These are phyloP conservation scores for Andrena bucephala DNA, from an alignment of 2,888 invertebrate species.

Conservation along the genomic window DNA sequence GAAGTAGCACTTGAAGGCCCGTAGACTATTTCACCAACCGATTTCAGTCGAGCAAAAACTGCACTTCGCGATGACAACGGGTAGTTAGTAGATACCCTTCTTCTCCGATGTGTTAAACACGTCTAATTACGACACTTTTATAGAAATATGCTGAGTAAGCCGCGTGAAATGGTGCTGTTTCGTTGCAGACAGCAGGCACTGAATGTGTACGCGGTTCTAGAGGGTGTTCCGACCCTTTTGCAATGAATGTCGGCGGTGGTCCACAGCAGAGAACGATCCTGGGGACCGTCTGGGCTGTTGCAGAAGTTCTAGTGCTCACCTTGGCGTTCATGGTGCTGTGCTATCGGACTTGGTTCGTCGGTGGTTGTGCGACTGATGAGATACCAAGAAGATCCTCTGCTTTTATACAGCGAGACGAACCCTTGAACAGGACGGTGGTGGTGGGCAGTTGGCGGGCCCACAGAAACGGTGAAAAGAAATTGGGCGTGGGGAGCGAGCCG, in stretches of 20 bases:
- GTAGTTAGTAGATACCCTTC: too few relatives aligned
- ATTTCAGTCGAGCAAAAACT: not conserved
- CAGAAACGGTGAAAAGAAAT: conserved; percentile 71
- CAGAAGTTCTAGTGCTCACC: conserved; percentile 68
- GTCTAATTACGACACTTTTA: too few relatives aligned
- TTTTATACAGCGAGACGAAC: conserved; percentile 80
- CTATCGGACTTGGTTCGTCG: conserved; percentile 71
- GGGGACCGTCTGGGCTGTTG: not conserved
- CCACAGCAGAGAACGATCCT: not conserved
- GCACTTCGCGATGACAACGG: not conserved
- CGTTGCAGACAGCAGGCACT: not conserved
- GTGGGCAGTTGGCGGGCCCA: conserved; percentile 62
- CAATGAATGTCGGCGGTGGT: not conserved
- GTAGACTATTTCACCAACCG: too few relatives aligned
- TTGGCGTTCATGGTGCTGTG: conserved; percentile 81
- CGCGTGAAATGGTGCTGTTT: not conserved
- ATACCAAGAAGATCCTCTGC: conserved; percentile 75
- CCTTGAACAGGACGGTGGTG: conserved; percentile 74
- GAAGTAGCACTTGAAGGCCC: too few relatives aligned
- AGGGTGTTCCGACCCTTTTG: not conserved
- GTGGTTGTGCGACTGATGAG: conserved; percentile 80
- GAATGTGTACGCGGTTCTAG: not conserved
- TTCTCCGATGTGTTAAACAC: not conserved
- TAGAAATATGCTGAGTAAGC: too few relatives aligned
- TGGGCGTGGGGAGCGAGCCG: conserved; percentile 61